Evolutionary conservation across 2,113 vertebrate species (phyloP).

Genomic region (Athene cunicularia): DNA sequence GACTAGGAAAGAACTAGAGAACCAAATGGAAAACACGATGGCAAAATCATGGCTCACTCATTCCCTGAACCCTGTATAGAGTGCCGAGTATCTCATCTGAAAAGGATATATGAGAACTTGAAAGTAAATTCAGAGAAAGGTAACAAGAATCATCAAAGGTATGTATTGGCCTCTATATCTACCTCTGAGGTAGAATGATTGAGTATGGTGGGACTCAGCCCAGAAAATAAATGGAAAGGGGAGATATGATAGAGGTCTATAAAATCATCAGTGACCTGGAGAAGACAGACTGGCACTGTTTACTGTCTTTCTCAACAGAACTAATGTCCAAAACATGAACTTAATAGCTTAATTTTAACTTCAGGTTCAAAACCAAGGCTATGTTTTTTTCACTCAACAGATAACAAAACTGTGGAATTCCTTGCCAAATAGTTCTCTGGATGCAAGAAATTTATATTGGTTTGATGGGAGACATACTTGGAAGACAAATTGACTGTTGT

Average conservation of each 20-base stretch:
- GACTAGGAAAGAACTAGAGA: not conserved
- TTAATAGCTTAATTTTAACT: not conserved
- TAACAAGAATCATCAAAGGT: not conserved
- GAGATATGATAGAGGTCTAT: not conserved
- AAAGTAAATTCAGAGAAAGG: not conserved
- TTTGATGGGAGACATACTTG: not conserved
- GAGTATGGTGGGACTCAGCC: not conserved
- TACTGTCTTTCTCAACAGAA: not conserved
- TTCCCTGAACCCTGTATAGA: not conserved
- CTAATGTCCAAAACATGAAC: not conserved
- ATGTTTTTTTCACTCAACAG: not conserved
- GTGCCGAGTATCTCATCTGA: not conserved
- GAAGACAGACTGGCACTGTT: not conserved
- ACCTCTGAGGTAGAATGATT: not conserved
- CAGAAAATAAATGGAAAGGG: not conserved
- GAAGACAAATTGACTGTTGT: not conserved
- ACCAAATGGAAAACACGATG: not conserved
- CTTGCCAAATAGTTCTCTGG: not conserved
- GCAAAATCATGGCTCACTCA: not conserved
- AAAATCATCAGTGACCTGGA: not conserved
- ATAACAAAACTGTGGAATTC: not conserved
- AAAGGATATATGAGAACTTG: not conserved
- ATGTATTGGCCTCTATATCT: not conserved
- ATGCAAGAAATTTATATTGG: not conserved
- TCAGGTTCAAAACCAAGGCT: not conserved